Evolutionary conservation across 2,797 vertebrate species (phyloP), one percentile per base, ranked within the genome.

Genomic region (Okamejei kenojei): DNA sequence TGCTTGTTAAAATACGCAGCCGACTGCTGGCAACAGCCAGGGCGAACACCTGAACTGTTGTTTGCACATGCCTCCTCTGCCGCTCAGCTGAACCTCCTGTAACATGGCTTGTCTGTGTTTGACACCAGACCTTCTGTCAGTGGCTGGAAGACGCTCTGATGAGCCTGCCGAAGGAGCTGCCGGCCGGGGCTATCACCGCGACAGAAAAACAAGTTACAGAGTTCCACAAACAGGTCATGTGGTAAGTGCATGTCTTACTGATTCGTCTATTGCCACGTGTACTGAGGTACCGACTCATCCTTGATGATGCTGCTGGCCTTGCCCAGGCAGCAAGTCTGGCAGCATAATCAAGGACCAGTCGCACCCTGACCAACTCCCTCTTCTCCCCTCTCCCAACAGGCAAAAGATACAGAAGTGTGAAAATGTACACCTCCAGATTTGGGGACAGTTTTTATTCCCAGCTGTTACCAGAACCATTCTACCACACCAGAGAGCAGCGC

Each of bases 191-290:
- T 58, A 92, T 92, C 35, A 92, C 90, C 29, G 90, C 90, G 0
- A 92, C 90, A 58, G 90, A 73, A 35, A 76, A 92, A 5, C 90
- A 92, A 54, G 45, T 92, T 38, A 92, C 73, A 2, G 90, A 92
- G 26, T 92, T 92, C 21, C 90, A 92, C 71, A 74, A 92, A 29
- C 90, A 92, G 90, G 90, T 92, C 21, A 74, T 92, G 90, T 92
- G 71, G 90, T 92, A 54, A 0, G 90, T 91, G 26, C 9, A 74
- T 17, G n/a, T 68, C 8, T 61, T 29, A 26, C 80, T 82, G 45
- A 54, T 54, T 54, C 5, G 5, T 54, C 0, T 54, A 54, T 54
- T 54, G 45, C 45, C 45, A 54, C 45, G 5, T 54, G 45, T 54
- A 54, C 45, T 5, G 45, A 54, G 45, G 45, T 54, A 54, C 45